Evolutionary conservation across 2,888 invertebrate species (phyloP).

Genomic region (Noctua janthe): DNA sequence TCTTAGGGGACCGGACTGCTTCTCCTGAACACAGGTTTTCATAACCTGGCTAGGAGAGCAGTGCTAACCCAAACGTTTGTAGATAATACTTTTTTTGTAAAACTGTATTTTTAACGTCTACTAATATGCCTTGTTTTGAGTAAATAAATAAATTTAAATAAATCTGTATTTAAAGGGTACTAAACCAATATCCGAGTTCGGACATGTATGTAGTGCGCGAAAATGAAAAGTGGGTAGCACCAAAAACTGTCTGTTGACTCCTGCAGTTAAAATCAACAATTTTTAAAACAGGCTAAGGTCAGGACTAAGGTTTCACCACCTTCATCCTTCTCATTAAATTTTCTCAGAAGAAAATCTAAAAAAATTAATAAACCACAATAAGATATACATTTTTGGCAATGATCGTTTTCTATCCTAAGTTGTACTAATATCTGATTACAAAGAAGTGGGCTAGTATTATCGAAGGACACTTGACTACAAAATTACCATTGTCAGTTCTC

Average conservation of each 20-base stretch:
- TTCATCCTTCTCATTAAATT: background rate
- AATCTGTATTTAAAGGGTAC: background rate
- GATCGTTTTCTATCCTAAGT: slow-evolving; percentile 37
- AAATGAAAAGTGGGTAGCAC: no score
- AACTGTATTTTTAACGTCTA: no score
- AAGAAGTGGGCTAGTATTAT: slow-evolving; percentile 10
- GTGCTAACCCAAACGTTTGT: no score
- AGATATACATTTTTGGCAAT: slow-evolving; percentile 52
- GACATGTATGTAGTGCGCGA: no score
- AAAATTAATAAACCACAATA: slow-evolving; percentile 51
- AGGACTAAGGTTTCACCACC: background rate
- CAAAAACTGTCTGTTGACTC: no score
- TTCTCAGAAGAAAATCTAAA: background rate
- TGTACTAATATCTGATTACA: slow-evolving; percentile 21
- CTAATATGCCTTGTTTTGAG: no score
- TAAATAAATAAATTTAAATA: background rate
- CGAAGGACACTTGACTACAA: slow-evolving; percentile 1
- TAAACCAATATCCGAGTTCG: background rate
- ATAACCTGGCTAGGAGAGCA: no score
- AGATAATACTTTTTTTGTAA: no score
- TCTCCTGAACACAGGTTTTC: no score
- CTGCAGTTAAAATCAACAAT: background rate
- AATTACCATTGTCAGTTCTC: no score
- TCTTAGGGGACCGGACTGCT: no score
- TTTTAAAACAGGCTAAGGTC: background rate